Base-by-base conservation (phyloP, 2,113 vertebrate species). In the Struthio camelus region DNA sequence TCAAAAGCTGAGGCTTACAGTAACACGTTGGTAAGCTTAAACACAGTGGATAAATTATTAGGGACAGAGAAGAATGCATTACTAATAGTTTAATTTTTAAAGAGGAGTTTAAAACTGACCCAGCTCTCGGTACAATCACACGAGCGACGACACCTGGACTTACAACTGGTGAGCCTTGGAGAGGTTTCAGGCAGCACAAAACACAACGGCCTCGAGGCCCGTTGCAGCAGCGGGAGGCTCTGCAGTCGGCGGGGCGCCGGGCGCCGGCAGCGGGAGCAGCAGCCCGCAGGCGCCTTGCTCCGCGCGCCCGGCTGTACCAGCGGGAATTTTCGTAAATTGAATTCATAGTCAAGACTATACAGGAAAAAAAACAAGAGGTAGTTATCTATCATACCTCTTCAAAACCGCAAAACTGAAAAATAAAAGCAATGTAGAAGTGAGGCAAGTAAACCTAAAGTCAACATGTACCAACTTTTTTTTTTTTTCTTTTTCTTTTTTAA, bases 351-450 rank as follows among this genome's bases (percentile, higher is more conserved):
- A 78, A 78, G 96, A 34, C 36, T 42, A 61, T 23, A 97, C 80
- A 97, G 95, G 96, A 97, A 97, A 97, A 97, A 97, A 98, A 97
- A 96, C 95, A 89, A 92, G 94, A 96, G 97, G 89, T 78, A 95
- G 93, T 92, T 95, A 94, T 93, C 96, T 95, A 94, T 78, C 81
- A 85, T 90, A 96, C 94, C 96, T 94, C 92, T 89, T 96, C 25
- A 79, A 93, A 97, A 96, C 93, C 83, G 83, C 86, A 83, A 87
- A 97, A 81, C 56, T 4, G 95, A 96, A 80, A 7, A 36, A 76
- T 28, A 54, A 90, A 91, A 85, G n/a, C n/a, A n/a, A 80, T 78
- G 94, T 50, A 79, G 87, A 91, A 97, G 94, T 87, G 97, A 97
- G 15, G 70, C 87, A 77, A 77, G 93, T 94, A 96, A 96, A 95